Conservation (phyloP, 2,113 vertebrate species). For the Aramus guarauna region DNA sequence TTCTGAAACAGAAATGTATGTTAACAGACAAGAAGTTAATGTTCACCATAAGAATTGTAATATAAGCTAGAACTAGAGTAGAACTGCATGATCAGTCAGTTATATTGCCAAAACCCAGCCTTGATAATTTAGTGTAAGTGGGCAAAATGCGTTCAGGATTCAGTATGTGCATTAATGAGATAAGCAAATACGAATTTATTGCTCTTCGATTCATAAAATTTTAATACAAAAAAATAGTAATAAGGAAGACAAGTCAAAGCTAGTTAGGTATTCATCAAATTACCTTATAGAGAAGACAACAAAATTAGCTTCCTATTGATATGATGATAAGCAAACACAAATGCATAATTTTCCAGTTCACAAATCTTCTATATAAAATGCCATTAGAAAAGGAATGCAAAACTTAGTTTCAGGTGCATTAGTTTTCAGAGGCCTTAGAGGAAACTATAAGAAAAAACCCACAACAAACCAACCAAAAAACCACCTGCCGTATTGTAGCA, state of each 20-base stretch:
- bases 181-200: not conserved
- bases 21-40: not conserved
- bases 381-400: not conserved
- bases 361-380: not conserved
- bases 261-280: not conserved
- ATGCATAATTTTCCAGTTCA: not conserved
- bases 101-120: not conserved
- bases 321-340: not conserved
- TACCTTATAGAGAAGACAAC: not conserved
- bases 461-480: not conserved
- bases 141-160: not conserved
- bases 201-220: not conserved
- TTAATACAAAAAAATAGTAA: not conserved
- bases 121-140: not conserved
- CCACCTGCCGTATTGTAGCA: not conserved
- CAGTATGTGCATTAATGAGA: not conserved
- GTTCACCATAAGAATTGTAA: not conserved
- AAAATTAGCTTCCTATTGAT: slow-evolving; percentile 9
- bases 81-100: not conserved
- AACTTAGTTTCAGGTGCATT: not conserved
- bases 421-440: not conserved
- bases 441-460: not conserved
- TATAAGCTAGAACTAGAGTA: not conserved
- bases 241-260: not conserved
- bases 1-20: not conserved